Percentiles rank a stretch among this genome's conserved stretches.
Evolutionary conservation across 2,888 invertebrate species (phyloP).

Genomic region (Dioctria linearis): DNA sequence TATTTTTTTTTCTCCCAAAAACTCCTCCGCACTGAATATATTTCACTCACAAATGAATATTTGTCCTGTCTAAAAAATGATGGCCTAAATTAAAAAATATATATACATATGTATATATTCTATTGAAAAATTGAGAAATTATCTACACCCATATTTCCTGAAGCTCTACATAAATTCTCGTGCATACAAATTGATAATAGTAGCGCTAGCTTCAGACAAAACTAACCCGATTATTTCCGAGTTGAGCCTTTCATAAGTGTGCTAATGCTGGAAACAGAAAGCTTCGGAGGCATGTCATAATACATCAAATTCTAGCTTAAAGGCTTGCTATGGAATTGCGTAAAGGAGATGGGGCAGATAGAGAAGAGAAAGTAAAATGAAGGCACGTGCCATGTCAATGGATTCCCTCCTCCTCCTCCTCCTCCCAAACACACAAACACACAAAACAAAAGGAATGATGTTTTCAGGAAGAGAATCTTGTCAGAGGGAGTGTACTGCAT

Average conservation of each 20-base stretch:
- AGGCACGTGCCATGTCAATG: constrained; percentile 43
- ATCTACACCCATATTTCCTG: not conserved
- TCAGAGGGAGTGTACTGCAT: not conserved
- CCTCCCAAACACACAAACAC: no score
- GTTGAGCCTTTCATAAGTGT: constrained; percentile 40
- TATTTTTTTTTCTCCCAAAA: no score
- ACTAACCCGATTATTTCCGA: constrained; percentile 44
- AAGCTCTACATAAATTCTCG: not conserved
- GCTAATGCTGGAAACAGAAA: constrained; percentile 1
- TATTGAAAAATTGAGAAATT: not conserved
- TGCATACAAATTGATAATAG: not conserved
- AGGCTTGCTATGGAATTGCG: not conserved
- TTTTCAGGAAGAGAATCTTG: not conserved
- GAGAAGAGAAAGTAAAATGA: not conserved
- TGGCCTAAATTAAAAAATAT: not conserved
- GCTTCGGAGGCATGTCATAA: constrained; percentile 46
- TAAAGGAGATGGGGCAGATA: not conserved
- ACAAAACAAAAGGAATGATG: not conserved
- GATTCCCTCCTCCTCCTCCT: not conserved
- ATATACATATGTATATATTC: not conserved
- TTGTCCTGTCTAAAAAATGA: not conserved
- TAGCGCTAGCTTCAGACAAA: constrained; percentile 28
- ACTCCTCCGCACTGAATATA: no score
- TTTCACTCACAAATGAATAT: no score
- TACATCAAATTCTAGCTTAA: constrained; percentile 39